Percentiles rank a stretch among this genome's conserved stretches.
Evolutionary conservation across 1,140 invertebrate species (phyloP).

Genomic region (Zaprionus taronus): DNA sequence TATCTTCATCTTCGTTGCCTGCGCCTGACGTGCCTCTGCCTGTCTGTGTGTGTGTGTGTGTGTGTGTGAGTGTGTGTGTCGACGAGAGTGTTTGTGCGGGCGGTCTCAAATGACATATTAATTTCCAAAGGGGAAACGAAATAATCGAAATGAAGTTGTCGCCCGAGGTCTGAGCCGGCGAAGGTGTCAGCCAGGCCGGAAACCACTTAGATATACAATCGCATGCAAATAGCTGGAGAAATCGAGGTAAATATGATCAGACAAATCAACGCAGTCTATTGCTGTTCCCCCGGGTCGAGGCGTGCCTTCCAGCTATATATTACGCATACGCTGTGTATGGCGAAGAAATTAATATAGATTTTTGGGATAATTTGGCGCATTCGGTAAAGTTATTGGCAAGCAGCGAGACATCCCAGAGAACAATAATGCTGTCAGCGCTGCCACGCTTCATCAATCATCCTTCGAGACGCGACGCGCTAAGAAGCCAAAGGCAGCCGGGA

Average conservation of each 20-base stretch:
- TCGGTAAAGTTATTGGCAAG: constrained; percentile 61
- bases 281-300: neutral
- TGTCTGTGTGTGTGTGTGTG: constrained; percentile 13
- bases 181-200: constrained; percentile 35
- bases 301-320: constrained; percentile 12
- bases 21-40: constrained; percentile 12
- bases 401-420: constrained; percentile 5
- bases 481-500: constrained; percentile 18
- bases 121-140: constrained; percentile 82
- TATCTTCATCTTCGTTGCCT: constrained; percentile 33
- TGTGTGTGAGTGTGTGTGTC: constrained; percentile 16
- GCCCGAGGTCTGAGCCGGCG: constrained; percentile 49
- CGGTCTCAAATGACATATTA: constrained; percentile 81
- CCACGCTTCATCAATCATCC: constrained; percentile 68
- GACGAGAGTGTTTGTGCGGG: constrained; percentile 29
- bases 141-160: constrained; percentile 82
- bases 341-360: constrained; percentile 54
- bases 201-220: constrained; percentile 52
- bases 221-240: constrained; percentile 70
- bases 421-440: constrained; percentile 63
- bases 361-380: constrained; percentile 45
- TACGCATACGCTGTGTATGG: constrained; percentile 50
- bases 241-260: constrained; percentile 76
- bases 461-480: constrained; percentile 31
- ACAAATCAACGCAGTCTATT: constrained; percentile 66